Evolutionary conservation across 2,113 vertebrate species (phyloP), one percentile per base, ranked within the genome.

Genomic region (Chrysochloris asiatica): DNA sequence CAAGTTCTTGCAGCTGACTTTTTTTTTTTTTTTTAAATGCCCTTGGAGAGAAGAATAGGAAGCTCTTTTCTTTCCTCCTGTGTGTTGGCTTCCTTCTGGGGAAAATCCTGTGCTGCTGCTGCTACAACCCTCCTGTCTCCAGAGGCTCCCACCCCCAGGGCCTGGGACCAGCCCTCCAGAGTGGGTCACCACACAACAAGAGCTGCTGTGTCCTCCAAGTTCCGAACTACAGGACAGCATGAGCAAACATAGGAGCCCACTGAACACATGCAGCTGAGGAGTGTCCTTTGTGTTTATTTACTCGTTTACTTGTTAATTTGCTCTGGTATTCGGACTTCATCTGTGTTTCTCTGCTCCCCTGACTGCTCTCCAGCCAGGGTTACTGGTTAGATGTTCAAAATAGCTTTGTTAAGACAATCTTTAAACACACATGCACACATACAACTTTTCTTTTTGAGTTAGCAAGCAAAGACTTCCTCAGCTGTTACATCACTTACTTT

Each of bases 1-100:
- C 6, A 22, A 89, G 52, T 71, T 89, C 78, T 89, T 93, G 59
- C 69, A 22, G 71, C 54, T 87, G 93, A 90, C 85, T 47, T 83
- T 93, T 86, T 30, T 59, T 47, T 83, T 93, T 86, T 30, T 59
- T 61, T 24, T 30, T 22, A 77, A 89, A 63, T 4, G 5, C 33
- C 78, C 52, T 61, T 73, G 48, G 76, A 86, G 69, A 82, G n/a
- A 81, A 84, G 77, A 91, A 69, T n/a, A 77, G 38, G 80, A 78
- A 78, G 11, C 75, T 90, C 54, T 79, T 91, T 81, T 63, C 41
- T 94, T 83, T 50, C 13, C 50, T 94, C 75, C 13, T 83, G 38
- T 78, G 78, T 45, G 17, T 90, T 82, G 59, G 21, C 56, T 93
- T 71, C 89, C 41, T 91, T 91, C 56, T 43, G 92, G 54, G 69